Conservation (phyloP, 2,797 vertebrate genomes). For the Thalassophryne amazonica region DNA sequence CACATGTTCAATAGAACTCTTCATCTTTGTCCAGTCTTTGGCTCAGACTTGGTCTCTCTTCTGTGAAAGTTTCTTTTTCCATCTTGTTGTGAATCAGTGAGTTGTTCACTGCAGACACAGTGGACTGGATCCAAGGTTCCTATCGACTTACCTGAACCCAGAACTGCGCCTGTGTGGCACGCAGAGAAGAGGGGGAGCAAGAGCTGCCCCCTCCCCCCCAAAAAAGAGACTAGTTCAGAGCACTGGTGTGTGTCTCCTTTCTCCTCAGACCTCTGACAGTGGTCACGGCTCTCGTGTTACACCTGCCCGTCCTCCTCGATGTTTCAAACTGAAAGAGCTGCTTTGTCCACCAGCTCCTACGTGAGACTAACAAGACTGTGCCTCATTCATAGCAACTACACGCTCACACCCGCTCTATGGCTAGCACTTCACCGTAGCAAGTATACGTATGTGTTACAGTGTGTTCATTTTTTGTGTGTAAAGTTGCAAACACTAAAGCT, state of each 20-base stretch:
- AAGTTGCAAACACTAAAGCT: no score
- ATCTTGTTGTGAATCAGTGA: constrained; percentile 40
- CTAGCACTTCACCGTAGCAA: no score
- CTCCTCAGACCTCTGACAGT: constrained; percentile 46
- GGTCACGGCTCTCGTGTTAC: constrained; percentile 68
- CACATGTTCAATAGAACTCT: constrained; percentile 2
- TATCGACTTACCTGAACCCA: constrained; percentile 63
- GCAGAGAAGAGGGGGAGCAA: constrained; percentile 9
- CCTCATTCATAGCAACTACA: constrained; percentile 18
- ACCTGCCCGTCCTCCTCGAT: constrained; percentile 37
- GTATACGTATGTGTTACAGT: no score
- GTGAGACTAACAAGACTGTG: constrained; percentile 43
- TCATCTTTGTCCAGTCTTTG: not conserved
- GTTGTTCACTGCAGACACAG: constrained; percentile 34
- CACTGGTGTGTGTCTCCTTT: constrained; percentile 50
- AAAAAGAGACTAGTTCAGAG: constrained; percentile 64
- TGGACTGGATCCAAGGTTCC: constrained; percentile 45
- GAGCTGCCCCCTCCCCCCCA: constrained; percentile 21
- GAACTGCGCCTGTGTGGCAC: no score
- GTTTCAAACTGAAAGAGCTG: constrained; percentile 64
- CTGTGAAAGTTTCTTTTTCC: constrained; percentile 1
- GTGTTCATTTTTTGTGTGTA: no score
- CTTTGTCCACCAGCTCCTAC: constrained; percentile 63
- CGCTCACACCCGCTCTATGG: constrained; percentile 10
- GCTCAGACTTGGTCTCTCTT: not conserved